Evolutionary conservation across 2,888 invertebrate genomes (phyloP).

Genomic region (Archaeoteleia sp.): DNA sequence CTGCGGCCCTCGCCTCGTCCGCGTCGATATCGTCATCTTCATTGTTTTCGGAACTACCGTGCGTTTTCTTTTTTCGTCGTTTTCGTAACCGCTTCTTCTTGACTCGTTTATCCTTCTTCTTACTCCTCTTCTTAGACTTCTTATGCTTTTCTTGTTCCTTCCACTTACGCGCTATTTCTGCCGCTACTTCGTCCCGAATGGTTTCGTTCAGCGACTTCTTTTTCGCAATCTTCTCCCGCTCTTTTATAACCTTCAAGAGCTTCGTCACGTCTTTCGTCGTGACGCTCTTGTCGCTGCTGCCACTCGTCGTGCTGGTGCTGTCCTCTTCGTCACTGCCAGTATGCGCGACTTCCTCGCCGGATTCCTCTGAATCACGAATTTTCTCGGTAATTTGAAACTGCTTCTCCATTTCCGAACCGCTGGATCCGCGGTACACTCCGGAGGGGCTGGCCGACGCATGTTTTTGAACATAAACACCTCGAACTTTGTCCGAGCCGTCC

Average conservation of each 20-base stretch:
- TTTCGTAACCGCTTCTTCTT: constrained; percentile 56
- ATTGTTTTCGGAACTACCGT: constrained; percentile 39
- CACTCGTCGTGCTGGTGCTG: constrained; percentile 23
- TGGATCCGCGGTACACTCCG: neutral
- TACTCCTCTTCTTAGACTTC: constrained; percentile 57
- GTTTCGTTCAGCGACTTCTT: constrained; percentile 66
- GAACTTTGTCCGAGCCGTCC: constrained; percentile 3
- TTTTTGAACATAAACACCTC: neutral
- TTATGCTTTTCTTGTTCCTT: constrained; percentile 62
- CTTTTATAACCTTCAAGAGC: constrained; percentile 68
- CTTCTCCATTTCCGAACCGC: constrained; percentile 8
- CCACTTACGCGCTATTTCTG: constrained; percentile 68
- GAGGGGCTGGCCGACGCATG: neutral
- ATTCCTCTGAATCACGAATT: constrained; percentile 15
- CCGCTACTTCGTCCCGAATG: constrained; percentile 68
- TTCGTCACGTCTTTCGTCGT: constrained; percentile 62
- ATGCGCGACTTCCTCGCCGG: constrained; percentile 16
- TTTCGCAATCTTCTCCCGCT: constrained; percentile 68
- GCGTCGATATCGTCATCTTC: constrained; percentile 18
- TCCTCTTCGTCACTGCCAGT: constrained; percentile 10
- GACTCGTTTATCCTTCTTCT: constrained; percentile 54
- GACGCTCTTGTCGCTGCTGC: constrained; percentile 43
- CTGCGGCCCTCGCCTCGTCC: constrained; percentile 14
- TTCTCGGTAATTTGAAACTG: constrained; percentile 12
- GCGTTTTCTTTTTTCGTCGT: constrained; percentile 48